phyloP scores from a whole-genome alignment of 2,888 invertebrate genomes.

The Salpingus planirostris region DNA sequence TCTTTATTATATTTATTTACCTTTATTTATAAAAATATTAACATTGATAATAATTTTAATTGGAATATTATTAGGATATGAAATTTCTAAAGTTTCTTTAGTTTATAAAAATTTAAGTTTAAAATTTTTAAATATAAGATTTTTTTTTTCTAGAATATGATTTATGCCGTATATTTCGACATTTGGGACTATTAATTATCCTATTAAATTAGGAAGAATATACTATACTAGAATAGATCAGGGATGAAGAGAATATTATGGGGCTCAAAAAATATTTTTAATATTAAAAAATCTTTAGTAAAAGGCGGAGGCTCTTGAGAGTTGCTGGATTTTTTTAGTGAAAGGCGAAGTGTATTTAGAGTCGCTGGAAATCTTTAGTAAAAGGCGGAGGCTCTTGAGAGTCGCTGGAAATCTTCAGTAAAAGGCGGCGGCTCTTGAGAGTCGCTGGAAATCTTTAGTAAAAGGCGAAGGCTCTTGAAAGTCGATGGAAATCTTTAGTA shows the following conservation, averaged over 20 bases:
- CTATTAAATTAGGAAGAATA: constrained; percentile 41
- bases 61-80: constrained; percentile 40
- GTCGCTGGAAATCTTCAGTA: no score
- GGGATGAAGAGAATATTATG: constrained; percentile 26
- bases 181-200: constrained; percentile 39
- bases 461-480: no score
- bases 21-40: constrained; percentile 46
- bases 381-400: no score
- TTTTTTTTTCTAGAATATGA: constrained; percentile 43
- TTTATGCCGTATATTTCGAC: constrained; percentile 43
- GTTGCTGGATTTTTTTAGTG: no score
- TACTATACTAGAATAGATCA: constrained; percentile 38
- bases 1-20: constrained; percentile 48
- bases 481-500: no score
- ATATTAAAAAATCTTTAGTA: background rate
- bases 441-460: no score
- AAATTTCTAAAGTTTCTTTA: constrained; percentile 42
- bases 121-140: constrained; percentile 22
- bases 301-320: no score
- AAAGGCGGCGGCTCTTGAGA: no score
- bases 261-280: constrained; percentile 20
- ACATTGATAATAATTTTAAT: constrained; percentile 45
- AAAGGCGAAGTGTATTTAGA: no score
- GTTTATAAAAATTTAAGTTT: constrained; percentile 40
- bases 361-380: no score